Conservation (phyloP, 2,797 vertebrate species). For the Gymnoscopelus microlampas region DNA sequence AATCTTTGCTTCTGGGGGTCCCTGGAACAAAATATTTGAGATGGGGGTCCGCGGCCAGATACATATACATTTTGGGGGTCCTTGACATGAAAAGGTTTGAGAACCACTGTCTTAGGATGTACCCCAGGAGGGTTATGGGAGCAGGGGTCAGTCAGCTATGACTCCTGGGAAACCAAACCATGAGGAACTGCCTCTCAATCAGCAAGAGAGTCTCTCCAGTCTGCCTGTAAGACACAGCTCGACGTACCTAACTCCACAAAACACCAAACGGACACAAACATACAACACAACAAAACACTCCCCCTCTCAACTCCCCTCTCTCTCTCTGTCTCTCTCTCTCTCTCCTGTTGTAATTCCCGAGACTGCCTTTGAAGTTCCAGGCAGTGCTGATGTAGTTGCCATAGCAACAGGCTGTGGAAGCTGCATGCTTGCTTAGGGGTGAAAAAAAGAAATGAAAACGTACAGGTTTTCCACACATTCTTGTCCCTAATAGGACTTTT, state of each 20-base stretch:
- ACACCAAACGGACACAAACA: neutral
- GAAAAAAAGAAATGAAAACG: conserved; percentile 15
- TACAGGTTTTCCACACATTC: too few relatives aligned
- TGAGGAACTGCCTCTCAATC: conserved; percentile 88
- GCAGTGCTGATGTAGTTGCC: conserved; percentile 68
- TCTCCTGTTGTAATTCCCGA: conserved; percentile 29
- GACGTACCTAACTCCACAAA: too few relatives aligned
- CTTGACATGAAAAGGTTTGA: too few relatives aligned
- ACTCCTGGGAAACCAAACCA: conserved; percentile 91
- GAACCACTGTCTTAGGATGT: conserved; percentile 88
- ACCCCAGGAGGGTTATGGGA: conserved; percentile 91
- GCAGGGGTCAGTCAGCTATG: conserved; percentile 88
- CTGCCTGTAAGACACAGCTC: conserved; percentile 87
- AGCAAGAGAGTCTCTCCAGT: conserved; percentile 87
- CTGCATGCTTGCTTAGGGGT: conserved; percentile 21
- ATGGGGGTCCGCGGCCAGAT: too few relatives aligned
- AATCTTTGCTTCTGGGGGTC: too few relatives aligned
- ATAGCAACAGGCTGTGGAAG: conserved; percentile 58
- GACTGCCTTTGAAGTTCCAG: conserved; percentile 43
- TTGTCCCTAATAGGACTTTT: too few relatives aligned
- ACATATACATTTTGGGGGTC: too few relatives aligned
- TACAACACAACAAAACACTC: neutral
- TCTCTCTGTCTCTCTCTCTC: neutral
- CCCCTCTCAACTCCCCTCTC: neutral
- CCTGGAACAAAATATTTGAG: too few relatives aligned